Percentiles rank a stretch among this genome's conserved stretches.
phyloP scores from a whole-genome alignment of 2,797 vertebrate species.

The Phyllotis vaccarum region DNA sequence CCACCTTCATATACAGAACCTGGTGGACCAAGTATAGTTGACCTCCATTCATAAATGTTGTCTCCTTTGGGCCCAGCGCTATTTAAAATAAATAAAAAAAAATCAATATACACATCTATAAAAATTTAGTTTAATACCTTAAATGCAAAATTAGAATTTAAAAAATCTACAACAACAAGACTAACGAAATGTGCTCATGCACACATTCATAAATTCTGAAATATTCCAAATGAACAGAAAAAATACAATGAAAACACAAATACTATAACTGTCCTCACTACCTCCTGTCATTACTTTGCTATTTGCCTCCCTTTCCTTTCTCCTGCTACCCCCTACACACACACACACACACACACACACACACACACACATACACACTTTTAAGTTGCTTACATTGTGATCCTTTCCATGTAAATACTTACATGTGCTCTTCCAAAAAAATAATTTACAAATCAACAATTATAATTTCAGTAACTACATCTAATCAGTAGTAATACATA shows the following conservation, averaged over 20 bases:
- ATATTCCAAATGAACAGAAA: slow-evolving; percentile 12
- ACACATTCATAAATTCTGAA: not conserved
- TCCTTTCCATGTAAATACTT: slow-evolving; percentile 25
- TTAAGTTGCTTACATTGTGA: not conserved
- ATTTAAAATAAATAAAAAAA: slow-evolving; percentile 80
- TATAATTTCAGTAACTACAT: slow-evolving; percentile 21
- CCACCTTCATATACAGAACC: slow-evolving; percentile 93
- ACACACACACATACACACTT: not conserved
- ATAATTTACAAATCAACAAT: not conserved
- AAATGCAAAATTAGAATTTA: slow-evolving; percentile 60
- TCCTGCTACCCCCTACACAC: not conserved
- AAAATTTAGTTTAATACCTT: slow-evolving; percentile 30
- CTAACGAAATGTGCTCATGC: not conserved
- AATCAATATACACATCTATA: slow-evolving; percentile 41
- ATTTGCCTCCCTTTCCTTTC: not conserved
- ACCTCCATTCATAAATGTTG: slow-evolving; percentile 94
- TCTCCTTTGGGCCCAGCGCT: slow-evolving; percentile 93
- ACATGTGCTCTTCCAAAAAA: slow-evolving; percentile 39
- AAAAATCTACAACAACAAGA: not conserved
- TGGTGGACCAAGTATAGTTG: slow-evolving; percentile 92
- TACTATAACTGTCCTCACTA: not conserved
- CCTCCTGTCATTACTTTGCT: not conserved
- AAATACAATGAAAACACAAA: not conserved
- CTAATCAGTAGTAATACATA: not conserved
- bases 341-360: not conserved